Conservation (phyloP, 1,140 invertebrate species). For the Drosophila kepulauana region DNA sequence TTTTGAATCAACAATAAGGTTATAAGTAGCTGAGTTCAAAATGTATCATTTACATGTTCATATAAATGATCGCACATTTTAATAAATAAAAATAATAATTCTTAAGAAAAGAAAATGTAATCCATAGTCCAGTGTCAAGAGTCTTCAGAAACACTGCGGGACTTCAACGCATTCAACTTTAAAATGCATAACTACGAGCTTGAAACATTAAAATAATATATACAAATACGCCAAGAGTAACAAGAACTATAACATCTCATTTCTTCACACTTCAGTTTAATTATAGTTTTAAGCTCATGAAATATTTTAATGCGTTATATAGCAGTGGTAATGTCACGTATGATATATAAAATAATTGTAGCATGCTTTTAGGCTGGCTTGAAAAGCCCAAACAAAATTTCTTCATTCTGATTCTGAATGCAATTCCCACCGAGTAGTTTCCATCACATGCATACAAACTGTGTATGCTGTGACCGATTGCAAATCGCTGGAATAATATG, state of each 20-base stretch:
- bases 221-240: background rate
- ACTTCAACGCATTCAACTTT: conserved; percentile 30
- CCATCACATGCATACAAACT: conserved; percentile 18
- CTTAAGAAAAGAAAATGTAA: no score
- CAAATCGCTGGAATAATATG: conserved; percentile 56
- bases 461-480: conserved; percentile 42
- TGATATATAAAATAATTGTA: background rate
- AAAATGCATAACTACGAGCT: conserved; percentile 20
- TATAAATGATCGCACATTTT: no score
- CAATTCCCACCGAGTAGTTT: background rate
- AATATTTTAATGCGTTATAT: background rate
- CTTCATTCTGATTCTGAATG: background rate
- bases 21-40: no score
- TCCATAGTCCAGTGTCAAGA: conserved; percentile 27
- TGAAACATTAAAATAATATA: conserved; percentile 17
- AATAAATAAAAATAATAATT: no score
- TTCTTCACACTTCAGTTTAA: background rate
- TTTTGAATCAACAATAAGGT: no score
- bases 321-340: background rate
- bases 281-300: conserved; percentile 1
- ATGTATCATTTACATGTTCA: no score
- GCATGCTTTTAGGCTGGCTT: conserved; percentile 49
- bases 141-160: conserved; percentile 39
- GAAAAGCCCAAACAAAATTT: background rate
- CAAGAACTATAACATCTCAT: background rate